These are phyloP conservation scores for Euspilapteryx auroguttella DNA, from an alignment of 2,888 invertebrate genomes.

Conservation along the genomic window DNA sequence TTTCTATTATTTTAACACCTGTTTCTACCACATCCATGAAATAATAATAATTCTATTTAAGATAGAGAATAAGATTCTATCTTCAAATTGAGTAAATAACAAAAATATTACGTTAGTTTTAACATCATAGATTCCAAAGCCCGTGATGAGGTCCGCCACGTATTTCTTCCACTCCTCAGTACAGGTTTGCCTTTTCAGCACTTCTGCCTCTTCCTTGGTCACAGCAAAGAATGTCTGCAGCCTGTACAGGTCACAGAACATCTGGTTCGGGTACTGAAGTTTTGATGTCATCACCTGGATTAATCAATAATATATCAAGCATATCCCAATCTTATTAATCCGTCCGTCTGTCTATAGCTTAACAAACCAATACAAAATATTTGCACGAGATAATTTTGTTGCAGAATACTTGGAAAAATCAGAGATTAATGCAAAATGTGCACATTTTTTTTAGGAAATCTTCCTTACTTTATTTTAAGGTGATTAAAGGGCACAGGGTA, in stretches of 20 bases:
- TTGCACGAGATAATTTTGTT: too few species aligned
- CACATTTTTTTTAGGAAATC: too few species aligned
- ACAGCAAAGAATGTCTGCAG: constrained; percentile 31
- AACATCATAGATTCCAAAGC: constrained; percentile 41
- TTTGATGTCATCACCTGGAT: constrained; percentile 37
- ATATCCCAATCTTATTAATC: too few species aligned
- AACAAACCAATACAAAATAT: too few species aligned
- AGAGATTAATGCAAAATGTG: too few species aligned
- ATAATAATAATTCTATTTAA: too few species aligned
- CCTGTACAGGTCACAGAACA: constrained; percentile 40
- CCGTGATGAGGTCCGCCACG: constrained; percentile 25
- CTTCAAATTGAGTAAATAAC: background rate
- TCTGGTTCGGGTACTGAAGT: constrained; percentile 26
- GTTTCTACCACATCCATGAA: too few species aligned
- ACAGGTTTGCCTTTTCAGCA: constrained; percentile 28
- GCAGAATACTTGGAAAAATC: too few species aligned
- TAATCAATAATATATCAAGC: background rate
- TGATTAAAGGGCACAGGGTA: too few species aligned
- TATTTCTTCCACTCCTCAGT: constrained; percentile 36
- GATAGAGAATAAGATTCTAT: background rate
- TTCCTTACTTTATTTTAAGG: too few species aligned
- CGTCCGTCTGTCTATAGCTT: too few species aligned
- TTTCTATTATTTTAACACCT: too few species aligned
- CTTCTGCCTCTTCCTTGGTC: constrained; percentile 19
- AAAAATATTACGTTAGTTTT: constrained; percentile 28